Evolutionary conservation across 2,113 vertebrate species (phyloP), one percentile per base, ranked within the genome.

Genomic region (Plecturocebus donacophilus): DNA sequence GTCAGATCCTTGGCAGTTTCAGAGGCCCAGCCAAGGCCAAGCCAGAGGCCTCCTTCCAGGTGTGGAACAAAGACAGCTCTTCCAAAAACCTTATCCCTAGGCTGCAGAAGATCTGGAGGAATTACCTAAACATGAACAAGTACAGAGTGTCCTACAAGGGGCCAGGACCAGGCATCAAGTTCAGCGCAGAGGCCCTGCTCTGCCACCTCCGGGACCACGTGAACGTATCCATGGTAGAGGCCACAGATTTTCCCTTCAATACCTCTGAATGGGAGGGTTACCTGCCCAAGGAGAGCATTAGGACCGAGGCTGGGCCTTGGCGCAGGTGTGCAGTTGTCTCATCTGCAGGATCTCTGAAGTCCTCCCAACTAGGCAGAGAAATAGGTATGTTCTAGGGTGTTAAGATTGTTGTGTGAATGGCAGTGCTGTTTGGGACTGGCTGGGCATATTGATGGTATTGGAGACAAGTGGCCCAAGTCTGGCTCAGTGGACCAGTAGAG

Each of bases 281-380:
- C 94, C 96, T 99, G 75, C 99, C 99, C 58, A 95, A 49, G 76
- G 98, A 97, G 70, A 98, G 97, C 83, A 70, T 99, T 93, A 97
- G 94, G 83, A 98, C 98, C 84, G 97, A 97, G 25, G 96, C 98
- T 38, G 99, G 99, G 32, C 97, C 27, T 0, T 97, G 99, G 95
- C 97, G 90, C 84, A 98, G 5, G 19, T 99, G 99, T 94, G 99
- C 99, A 61, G 99, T 99, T 0, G 99, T 99, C 58, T 98, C 99
- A 19, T 99, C 99, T n/a, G 99, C 99, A 0, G 99, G 99, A 84
- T 98, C 99, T 87, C 94, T 99, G 96, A 98, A 98, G 80, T 98
- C 96, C 61, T 99, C 99, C 73, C 97, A 4, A n/a, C 77, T 99
- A 82, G 99, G 99, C 90, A 91, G 14, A 86, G 99, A 99, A 97